Evolutionary conservation across 2,113 vertebrate genomes (phyloP).

Genomic region (Psettodes erumei): DNA sequence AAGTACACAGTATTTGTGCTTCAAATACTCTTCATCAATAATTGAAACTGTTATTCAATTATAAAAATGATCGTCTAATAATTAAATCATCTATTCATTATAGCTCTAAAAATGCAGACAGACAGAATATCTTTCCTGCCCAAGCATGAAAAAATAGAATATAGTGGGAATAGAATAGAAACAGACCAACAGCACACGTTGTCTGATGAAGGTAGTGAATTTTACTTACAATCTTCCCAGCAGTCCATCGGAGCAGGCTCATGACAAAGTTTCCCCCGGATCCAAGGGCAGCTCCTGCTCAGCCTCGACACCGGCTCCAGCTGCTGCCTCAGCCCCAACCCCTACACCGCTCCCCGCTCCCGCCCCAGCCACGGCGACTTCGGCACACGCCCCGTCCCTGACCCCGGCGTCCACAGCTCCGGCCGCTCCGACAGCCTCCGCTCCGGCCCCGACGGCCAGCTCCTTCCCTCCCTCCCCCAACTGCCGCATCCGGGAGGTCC

Average conservation of each 20-base stretch:
- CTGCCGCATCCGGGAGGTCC: conserved; percentile 85
- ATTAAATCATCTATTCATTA: not conserved
- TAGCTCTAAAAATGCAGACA: not conserved
- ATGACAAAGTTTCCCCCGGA: conserved; percentile 62
- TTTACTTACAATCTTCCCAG: conserved; percentile 52
- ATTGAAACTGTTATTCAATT: not conserved
- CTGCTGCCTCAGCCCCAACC: conserved; percentile 50
- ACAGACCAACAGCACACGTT: not conserved
- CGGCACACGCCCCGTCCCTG: conserved; percentile 57
- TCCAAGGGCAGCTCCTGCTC: conserved; percentile 57
- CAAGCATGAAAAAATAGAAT: not conserved
- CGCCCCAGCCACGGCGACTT: conserved; percentile 45
- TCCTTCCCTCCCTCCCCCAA: conserved; percentile 81
- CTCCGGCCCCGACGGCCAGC: conserved; percentile 59
- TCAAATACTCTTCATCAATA: too few species aligned
- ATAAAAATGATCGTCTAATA: not conserved
- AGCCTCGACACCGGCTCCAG: conserved; percentile 51
- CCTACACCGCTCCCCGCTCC: conserved; percentile 51
- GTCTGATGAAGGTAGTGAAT: conserved; percentile 4
- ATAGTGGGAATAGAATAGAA: not conserved
- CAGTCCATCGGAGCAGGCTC: conserved; percentile 61
- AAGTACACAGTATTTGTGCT: too few species aligned
- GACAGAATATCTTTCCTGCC: not conserved
- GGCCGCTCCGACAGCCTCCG: conserved; percentile 51
- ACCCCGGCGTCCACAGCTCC: conserved; percentile 66